Base-by-base conservation (phyloP, 1,140 invertebrate species). In the Bombus superbus region DNA sequence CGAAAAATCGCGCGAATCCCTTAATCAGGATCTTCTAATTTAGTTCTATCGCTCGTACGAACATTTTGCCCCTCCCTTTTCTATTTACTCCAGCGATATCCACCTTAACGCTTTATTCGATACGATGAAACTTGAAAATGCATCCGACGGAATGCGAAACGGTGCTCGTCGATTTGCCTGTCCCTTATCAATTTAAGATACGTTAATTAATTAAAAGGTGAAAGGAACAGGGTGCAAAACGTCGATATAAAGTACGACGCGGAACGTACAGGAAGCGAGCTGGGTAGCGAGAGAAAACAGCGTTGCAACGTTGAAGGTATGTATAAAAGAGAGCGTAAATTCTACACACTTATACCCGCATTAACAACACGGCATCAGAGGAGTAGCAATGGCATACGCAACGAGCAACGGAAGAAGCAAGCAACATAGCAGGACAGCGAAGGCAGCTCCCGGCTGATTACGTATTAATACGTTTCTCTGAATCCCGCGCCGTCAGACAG, bases 391-490 rank as follows among this genome's bases (percentile, higher is more conserved):
- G 87, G 87, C 87, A 88, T 83, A 85, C 87, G 85, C 85, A 83
- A 88, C 86, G 85, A 89, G 88, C 69, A 82, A 81, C 87, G 87
- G 84, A 89, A 89, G 88, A 89, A 89, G 83, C 82, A 76, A 64
- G 83, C 79, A 71, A 85, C 71, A 75, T 86, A 53, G 68, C 77
- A 42, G 83, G 75, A 74, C 75, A 83, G 77, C 90, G 81, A 91
- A 88, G 81, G 75, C 77, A 88, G 83, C 88, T 91, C 83, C 88
- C 81, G 88, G 85, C 90, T 91, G 90, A 91, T 91, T 91, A 91
- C 88, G 90, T 91, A 91, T 91, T 91, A 91, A 91, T 91, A 91
- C 84, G 88, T 91, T 91, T 89, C 90, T 91, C 88, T 88, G 90
- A 89, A 91, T 91, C 72, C 90, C 76, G 85, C 38, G 82, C 86